Evolutionary conservation across 2,113 vertebrate genomes (phyloP), one percentile per base, ranked within the genome.

Genomic region (Camelus bactrianus): DNA sequence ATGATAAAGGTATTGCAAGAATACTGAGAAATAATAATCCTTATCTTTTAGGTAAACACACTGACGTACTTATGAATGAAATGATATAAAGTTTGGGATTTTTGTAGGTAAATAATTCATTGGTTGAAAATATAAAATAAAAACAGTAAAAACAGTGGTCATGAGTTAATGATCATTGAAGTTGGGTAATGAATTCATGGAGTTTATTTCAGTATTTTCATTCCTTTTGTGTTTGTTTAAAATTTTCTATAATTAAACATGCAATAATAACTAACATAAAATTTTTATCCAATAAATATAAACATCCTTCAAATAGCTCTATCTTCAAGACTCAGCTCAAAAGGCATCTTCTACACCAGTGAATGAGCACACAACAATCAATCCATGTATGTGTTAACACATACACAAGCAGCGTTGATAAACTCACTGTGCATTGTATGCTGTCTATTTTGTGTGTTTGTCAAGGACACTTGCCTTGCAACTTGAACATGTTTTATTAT

Each of bases 11-110:
- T 79, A 86, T 79, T 87, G 60, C 48, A 90, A 26, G 46, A 73
- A 92, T 77, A 8, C 82, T 82, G n/a, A 52, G 24, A 16, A 52
- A 94, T 89, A 93, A 58, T 30, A 58, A 93, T 60, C 3, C 64
- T 94, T 85, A 94, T 96, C 86, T 93, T 93, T 89, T 86, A 73
- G 32, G 83, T 76, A 93, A 95, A 88, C 13, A 89, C 46, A 48
- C 87, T 42, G 56, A 92, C n/a, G 73, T 73, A 62, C 11, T 75
- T 85, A 70, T 80, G 62, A 79, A 76, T 75, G 15, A 88, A 91
- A 58, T 86, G 15, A 76, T 85, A 90, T 56, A 67, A 85, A 89
- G 17, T 81, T 30, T 82, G 7, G 69, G 50, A 19, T 20, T 92
- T 76, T 90, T 58, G 38, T 17, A 48, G 42, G 67, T 46, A 92